Conservation (phyloP, 2,797 vertebrate species). For the Myioborus melanocephalus region DNA sequence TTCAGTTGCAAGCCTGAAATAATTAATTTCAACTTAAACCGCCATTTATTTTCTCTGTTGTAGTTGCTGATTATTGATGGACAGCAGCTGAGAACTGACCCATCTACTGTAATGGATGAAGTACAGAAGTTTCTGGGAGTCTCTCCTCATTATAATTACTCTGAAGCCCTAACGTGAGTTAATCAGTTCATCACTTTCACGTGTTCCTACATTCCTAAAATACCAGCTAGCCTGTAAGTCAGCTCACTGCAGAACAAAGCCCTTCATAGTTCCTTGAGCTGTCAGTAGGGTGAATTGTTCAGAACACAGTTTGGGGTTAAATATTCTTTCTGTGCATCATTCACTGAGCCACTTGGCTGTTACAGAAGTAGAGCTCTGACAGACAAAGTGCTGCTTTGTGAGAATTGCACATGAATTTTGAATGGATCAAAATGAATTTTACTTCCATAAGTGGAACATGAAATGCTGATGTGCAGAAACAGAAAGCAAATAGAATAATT, state of each 20-base stretch:
- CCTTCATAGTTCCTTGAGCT: neutral
- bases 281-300: neutral
- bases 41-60: slow-evolving; percentile 9
- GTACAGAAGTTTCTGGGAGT: slow-evolving; percentile 96
- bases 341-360: neutral
- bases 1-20: neutral
- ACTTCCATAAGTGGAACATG: neutral
- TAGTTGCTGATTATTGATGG: slow-evolving; percentile 95
- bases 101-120: slow-evolving; percentile 92
- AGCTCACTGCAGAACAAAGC: neutral
- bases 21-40: neutral
- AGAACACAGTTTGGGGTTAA: neutral
- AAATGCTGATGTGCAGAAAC: neutral
- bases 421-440: neutral
- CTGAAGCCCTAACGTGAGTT: slow-evolving; percentile 93
- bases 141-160: slow-evolving; percentile 93
- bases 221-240: neutral
- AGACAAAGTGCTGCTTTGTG: neutral
- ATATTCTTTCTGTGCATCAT: neutral
- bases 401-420: neutral
- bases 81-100: slow-evolving; percentile 91
- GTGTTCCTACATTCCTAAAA: neutral
- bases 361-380: neutral
- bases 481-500: neutral
- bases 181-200: neutral